Conservation (phyloP, 2,888 invertebrate species). For the Synergus itoensis region DNA sequence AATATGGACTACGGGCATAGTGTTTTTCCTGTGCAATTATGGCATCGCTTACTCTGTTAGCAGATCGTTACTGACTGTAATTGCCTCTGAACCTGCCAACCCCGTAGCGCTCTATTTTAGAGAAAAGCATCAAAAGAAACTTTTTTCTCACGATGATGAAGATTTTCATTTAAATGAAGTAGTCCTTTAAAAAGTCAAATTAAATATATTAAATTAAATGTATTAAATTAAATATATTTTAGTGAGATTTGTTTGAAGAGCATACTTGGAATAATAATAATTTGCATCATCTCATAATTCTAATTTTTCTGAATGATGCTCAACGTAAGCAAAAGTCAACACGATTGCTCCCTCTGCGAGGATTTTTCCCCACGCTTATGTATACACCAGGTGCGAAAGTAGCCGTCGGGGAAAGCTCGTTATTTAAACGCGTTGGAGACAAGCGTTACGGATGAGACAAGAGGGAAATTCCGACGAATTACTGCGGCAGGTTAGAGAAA, state of each 20-base stretch:
- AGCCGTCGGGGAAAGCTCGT: slow-evolving; percentile 49
- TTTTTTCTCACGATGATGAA: not conserved
- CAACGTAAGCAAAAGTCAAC: not conserved
- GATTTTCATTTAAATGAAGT: not conserved
- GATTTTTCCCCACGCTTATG: slow-evolving; percentile 46
- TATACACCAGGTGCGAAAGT: slow-evolving; percentile 43
- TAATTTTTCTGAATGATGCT: not conserved
- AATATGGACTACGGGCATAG: slow-evolving; percentile 49
- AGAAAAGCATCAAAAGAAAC: not conserved
- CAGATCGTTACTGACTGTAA: slow-evolving; percentile 50
- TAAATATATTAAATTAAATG: too few species aligned
- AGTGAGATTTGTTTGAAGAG: not conserved
- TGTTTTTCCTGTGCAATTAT: slow-evolving; percentile 55
- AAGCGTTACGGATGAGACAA: slow-evolving; percentile 55
- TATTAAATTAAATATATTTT: not conserved
- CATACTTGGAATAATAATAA: not conserved
- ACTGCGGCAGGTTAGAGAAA: slow-evolving; percentile 53
- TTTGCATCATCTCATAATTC: not conserved
- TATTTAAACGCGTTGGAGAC: slow-evolving; percentile 55
- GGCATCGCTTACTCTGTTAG: slow-evolving; percentile 30
- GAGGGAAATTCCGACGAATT: slow-evolving; percentile 55
- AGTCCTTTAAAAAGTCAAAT: not conserved
- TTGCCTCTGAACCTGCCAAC: slow-evolving; percentile 46
- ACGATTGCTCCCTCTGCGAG: slow-evolving; percentile 44
- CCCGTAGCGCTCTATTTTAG: slow-evolving; percentile 18